Base-by-base conservation (phyloP, 2,113 vertebrate species). In the Accipiter virgatus region DNA sequence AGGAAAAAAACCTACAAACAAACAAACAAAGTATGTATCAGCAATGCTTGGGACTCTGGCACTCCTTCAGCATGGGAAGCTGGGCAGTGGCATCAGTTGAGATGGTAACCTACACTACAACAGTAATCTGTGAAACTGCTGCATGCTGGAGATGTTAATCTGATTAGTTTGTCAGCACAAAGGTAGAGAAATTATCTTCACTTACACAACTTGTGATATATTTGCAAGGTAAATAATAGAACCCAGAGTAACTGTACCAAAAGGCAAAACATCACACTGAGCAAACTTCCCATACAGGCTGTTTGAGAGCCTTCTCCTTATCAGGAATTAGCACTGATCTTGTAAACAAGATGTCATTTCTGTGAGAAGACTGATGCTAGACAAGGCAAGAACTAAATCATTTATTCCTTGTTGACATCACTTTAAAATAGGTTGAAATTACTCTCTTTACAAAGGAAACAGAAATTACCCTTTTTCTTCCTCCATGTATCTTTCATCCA, bases 341-440 rank as follows among this genome's bases (percentile, higher is more conserved):
- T 72, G 63, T 91, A 90, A 95, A 79, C 63, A 80, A 82, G 71
- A 43, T 71, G 34, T 85, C 89, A 32, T 91, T 93, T 91, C 66
- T 81, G 10, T 75, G 66, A 94, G 74, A 56, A 90, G 42, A 40
- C 55, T 80, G 48, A 48, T 95, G 67, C 38, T 86, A 86, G 42
- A 62, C 17, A 66, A 81, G 34, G 20, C 18, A 80, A 90, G 59
- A 82, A 47, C 21, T 48, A 66, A 86, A 73, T 87, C 15, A 42
- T 91, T 90, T 88, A 65, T 90, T 88, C 32, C 47, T 80, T 81
- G 26, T n/a, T 82, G 58, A 68, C 48, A 27, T 90, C 42, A 73
- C 29, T 63, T 78, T 90, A 94, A 91, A 92, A 90, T 53, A 81
- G 15, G n/a, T 43, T 78, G 78, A 83, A 96, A 90, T 84, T 70